Evolutionary conservation across 2,113 vertebrate genomes (phyloP), one percentile per base, ranked within the genome.

Genomic region (Abramis brama): DNA sequence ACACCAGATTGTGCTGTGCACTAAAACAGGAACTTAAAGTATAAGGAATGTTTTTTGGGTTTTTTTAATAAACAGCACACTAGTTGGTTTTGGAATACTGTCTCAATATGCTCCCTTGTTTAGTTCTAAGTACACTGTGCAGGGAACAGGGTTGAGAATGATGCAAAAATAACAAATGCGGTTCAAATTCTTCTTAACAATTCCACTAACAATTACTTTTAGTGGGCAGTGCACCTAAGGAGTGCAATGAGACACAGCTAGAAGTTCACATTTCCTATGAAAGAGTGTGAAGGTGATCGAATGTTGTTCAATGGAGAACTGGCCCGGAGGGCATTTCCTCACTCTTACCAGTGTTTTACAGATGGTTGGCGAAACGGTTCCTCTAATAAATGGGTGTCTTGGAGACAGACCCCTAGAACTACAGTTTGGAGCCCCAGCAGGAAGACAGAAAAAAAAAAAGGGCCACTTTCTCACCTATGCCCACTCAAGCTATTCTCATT

Each of bases 401-500:
- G 25, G 13, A 66, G 45, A 64, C 39, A 19, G 43, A 68, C 83
- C 25, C 71, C n/a, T 39, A 83, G 78, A 25, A 43, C 78, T 45
- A 68, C 8, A 80, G 78, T 45, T 66, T 23, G 7, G 15, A 52
- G 68, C 25, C 62, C 79, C 43, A 52, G 62, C 25, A 68, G 62
- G 25, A 82, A 79, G 33, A 60, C 30, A 39, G 10, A n/a, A 79
- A n/a, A 79, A 17, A 60, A 79, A 27, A 27, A 60, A 79, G 68
- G 45, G 7, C 6, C 2, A 33, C 39, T 68, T 66, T 60, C 27
- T 77, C 83, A 47, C 70, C 82, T 77, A 79, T 87, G 83, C 84
- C 73, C 86, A 86, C 84, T 89, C 83, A 85, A 79, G 80, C 83
- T 85, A 87, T 87, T 88, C 86, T 90, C 86, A 90, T 90, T 90